Conservation (phyloP, 2,888 invertebrate species). For the Mongoloraphidia duomilia region DNA sequence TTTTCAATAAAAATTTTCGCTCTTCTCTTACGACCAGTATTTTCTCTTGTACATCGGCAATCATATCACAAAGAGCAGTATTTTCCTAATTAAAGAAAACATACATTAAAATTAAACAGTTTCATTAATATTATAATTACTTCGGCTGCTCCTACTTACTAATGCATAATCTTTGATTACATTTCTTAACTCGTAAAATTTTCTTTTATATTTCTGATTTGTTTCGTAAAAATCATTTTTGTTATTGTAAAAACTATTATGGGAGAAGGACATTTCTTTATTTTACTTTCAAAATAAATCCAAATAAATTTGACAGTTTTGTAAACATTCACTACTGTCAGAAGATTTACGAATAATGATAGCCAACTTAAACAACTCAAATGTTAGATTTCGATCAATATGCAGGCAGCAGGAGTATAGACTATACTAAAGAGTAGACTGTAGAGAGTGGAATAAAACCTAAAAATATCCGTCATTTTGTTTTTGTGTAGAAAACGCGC, state of each 20-base stretch:
- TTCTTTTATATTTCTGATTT: conserved; percentile 39
- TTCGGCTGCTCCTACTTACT: conserved; percentile 33
- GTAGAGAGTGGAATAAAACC: too few relatives aligned
- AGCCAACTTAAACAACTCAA: too few relatives aligned
- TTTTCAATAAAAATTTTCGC: conserved; percentile 62
- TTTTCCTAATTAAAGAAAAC: conserved; percentile 50
- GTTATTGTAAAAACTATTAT: neutral
- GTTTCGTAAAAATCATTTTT: conserved; percentile 1
- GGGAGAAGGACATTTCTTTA: conserved; percentile 1
- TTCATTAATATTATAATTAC: conserved; percentile 9
- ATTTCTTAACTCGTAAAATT: conserved; percentile 45
- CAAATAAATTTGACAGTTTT: too few relatives aligned
- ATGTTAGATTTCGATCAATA: too few relatives aligned
- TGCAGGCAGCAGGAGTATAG: too few relatives aligned
- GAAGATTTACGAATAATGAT: too few relatives aligned
- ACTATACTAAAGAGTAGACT: too few relatives aligned
- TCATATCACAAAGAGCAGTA: conserved; percentile 77
- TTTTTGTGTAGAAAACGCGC: too few relatives aligned
- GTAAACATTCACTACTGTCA: too few relatives aligned
- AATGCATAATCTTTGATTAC: conserved; percentile 49
- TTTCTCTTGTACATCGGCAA: conserved; percentile 70
- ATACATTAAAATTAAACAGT: conserved; percentile 7
- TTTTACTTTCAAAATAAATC: neutral
- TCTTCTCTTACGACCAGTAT: conserved; percentile 69
- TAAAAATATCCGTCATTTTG: too few relatives aligned